A percentile compares a stretch with the other conserved stretches of the same genome.
Evolutionary conservation across 1,140 invertebrate genomes (phyloP).

Genomic region (Aphaenogaster rudis): DNA sequence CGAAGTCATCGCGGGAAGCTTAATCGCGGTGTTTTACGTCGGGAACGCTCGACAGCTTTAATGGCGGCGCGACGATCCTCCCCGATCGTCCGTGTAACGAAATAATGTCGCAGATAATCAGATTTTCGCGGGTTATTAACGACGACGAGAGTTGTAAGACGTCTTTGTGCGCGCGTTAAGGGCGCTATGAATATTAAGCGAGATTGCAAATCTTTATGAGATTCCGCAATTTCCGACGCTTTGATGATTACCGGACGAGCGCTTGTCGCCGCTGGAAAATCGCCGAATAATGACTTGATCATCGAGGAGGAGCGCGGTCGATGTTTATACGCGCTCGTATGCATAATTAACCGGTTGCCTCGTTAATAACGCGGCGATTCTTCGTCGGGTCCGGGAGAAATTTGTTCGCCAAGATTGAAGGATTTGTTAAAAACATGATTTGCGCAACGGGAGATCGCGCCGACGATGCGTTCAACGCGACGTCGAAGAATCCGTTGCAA

Average conservation of each 20-base stretch:
- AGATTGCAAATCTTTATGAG: slow-evolving; percentile 56
- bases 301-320: slow-evolving; percentile 6
- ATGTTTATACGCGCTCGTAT: slow-evolving; percentile 13
- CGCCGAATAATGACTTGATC: slow-evolving; percentile 58
- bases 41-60: slow-evolving; percentile 49
- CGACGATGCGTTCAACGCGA: neutral
- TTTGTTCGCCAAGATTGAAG: slow-evolving; percentile 29
- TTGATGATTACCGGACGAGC: slow-evolving; percentile 37
- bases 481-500: slow-evolving; percentile 46
- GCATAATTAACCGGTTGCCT: slow-evolving; percentile 41
- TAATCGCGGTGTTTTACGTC: slow-evolving; percentile 36
- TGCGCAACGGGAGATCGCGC: neutral
- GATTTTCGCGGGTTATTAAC: slow-evolving; percentile 50
- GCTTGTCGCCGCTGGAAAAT: slow-evolving; percentile 39
- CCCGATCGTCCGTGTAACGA: slow-evolving; percentile 30
- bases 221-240: slow-evolving; percentile 62
- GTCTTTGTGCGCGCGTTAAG: slow-evolving; percentile 10
- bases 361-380: slow-evolving; percentile 13
- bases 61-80: slow-evolving; percentile 17
- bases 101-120: slow-evolving; percentile 57
- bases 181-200: slow-evolving; percentile 60
- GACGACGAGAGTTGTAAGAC: slow-evolving; percentile 24
- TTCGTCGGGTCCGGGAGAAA: neutral
- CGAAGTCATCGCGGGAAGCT: slow-evolving; percentile 45
- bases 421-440: slow-evolving; percentile 28